Conservation (phyloP, 2,888 invertebrate genomes). For the Ectemnius cavifrons region DNA sequence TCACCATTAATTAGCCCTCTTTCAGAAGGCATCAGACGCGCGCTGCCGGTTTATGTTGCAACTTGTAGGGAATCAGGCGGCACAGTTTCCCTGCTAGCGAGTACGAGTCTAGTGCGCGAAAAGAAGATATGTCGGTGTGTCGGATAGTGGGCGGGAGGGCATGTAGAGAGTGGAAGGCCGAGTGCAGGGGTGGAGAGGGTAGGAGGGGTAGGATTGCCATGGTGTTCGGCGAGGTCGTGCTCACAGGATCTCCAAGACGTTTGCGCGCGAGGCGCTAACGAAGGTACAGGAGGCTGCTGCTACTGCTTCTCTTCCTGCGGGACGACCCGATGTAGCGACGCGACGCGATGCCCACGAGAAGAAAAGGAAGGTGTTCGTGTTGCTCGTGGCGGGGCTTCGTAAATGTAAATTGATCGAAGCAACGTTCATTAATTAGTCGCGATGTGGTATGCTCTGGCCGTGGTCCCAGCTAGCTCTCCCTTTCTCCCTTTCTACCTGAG, state of each 20-base stretch:
- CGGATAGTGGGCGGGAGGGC: not conserved
- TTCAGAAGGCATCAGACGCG: not conserved
- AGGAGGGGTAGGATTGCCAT: conserved; percentile 9
- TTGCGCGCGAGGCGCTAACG: conserved; percentile 63
- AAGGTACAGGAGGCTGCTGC: conserved; percentile 61
- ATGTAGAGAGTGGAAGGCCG: conserved; percentile 16
- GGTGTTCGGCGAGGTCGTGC: conserved; percentile 52
- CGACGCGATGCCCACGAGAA: conserved; percentile 14
- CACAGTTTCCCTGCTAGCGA: conserved; percentile 16
- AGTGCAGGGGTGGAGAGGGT: conserved; percentile 1
- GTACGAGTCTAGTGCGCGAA: conserved; percentile 10
- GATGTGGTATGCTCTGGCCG: conserved; percentile 66
- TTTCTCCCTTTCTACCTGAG: conserved; percentile 12
- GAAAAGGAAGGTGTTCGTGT: conserved; percentile 36
- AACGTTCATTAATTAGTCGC: conserved; percentile 77
- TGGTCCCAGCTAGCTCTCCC: conserved; percentile 23
- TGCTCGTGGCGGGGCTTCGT: conserved; percentile 60
- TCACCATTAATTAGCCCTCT: conserved; percentile 36
- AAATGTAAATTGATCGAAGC: conserved; percentile 76
- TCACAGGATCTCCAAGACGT: conserved; percentile 43
- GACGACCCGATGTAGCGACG: conserved; percentile 14
- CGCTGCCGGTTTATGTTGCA: conserved; percentile 1
- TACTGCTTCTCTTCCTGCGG: conserved; percentile 10
- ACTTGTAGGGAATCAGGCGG: conserved; percentile 21
- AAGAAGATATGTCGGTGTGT: not conserved